Evolutionary conservation across 2,113 vertebrate species (phyloP), one percentile per base, ranked within the genome.

Genomic region (Pedetes capensis): DNA sequence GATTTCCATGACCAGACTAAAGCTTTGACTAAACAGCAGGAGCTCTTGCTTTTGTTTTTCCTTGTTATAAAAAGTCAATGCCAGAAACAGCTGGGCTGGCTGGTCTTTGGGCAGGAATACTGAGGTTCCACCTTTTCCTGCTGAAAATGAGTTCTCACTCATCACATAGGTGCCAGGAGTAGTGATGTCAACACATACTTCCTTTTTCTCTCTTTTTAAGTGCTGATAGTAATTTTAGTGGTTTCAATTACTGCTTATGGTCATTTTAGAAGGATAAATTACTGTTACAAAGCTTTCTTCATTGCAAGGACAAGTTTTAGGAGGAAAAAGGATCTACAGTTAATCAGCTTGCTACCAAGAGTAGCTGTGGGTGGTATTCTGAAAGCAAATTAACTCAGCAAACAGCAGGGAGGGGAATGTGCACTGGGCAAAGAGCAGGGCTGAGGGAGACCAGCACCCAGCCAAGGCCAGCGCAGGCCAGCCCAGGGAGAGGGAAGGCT

Each of bases 1-100:
- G 88, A 95, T 96, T 96, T 96, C 95, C 68, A 78, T 90, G 83
- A 71, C 93, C 81, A 96, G 88, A 95, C 83, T 76, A 75, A 84
- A 92, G 92, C 82, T 83, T 81, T 95, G 66, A 94, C n/a, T n/a
- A 96, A 96, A 94, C 39, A 39, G 78, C 59, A 97, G n/a, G 89
- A 17, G 71, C 32, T 51, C 97, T 55, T 71, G 66, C 42, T 93
- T 95, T n/a, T 81, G 39, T 78, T 94, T 86, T 74, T 94, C 25
- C 1, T 97, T 89, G 85, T 87, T 91, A 93, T 61, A 80, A 0
- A 49, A 34, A 95, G 94, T 74, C 92, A 86, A 20, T 64, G 75
- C 6, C 55, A 95, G 90, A 9, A 63, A 69, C 1, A 86, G 71
- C 89, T 79, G 55, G 91, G 87, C 44, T 84, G 79, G n/a, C 51